Evolutionary conservation across 2,888 invertebrate species (phyloP).

Genomic region (Andrena marginata): DNA sequence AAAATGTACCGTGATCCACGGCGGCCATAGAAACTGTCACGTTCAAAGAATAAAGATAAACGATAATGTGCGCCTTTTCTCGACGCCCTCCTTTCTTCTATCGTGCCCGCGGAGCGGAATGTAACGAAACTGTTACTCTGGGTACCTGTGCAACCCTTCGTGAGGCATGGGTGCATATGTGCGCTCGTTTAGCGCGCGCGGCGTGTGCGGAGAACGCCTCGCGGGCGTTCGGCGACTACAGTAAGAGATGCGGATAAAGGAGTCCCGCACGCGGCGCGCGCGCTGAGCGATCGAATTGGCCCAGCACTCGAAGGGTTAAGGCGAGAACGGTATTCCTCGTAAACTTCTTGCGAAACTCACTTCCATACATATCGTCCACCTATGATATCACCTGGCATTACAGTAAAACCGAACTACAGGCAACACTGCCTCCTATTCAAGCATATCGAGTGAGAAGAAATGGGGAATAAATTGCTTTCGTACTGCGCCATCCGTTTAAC

Average conservation of each 20-base stretch:
- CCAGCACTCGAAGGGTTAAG: no score
- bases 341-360: conserved; percentile 9
- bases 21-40: conserved; percentile 50
- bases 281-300: no score
- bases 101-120: conserved; percentile 28
- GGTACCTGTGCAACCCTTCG: neutral
- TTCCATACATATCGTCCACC: conserved; percentile 48
- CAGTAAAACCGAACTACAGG: conserved; percentile 32
- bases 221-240: no score
- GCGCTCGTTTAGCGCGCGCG: no score
- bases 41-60: conserved; percentile 51
- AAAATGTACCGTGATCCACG: conserved; percentile 38
- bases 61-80: conserved; percentile 30
- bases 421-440: conserved; percentile 52
- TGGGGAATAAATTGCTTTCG: conserved; percentile 6
- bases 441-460: conserved; percentile 53
- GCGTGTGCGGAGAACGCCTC: no score
- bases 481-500: conserved; percentile 1
- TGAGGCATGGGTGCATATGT: no score
- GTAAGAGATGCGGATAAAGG: no score
- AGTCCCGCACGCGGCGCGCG: no score
- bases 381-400: conserved; percentile 27
- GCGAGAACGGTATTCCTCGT: neutral
- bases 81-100: conserved; percentile 27
- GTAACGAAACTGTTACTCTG: conserved; percentile 36